Conservation (phyloP, 1,140 invertebrate genomes). For the Caenorhabditis briggsae region DNA sequence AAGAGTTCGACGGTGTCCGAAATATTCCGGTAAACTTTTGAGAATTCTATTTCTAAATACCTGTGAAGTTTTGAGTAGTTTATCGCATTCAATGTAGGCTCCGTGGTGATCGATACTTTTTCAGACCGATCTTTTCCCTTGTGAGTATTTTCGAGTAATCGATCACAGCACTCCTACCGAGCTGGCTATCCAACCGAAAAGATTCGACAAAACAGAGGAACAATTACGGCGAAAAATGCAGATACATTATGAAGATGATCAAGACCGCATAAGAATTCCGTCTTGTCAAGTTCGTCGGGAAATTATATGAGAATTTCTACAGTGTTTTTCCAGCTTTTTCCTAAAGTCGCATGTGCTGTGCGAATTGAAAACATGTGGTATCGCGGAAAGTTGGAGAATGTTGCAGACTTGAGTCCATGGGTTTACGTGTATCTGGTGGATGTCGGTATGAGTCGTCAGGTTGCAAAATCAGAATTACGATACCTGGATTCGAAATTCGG, state of each 20-base stretch:
- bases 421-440: constrained; percentile 9
- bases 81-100: too few relatives aligned
- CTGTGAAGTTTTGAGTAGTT: too few relatives aligned
- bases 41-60: too few relatives aligned
- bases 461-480: background rate
- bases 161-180: constrained; percentile 6
- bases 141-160: constrained; percentile 23
- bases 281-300: background rate
- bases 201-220: constrained; percentile 15
- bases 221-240: background rate
- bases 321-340: constrained; percentile 1
- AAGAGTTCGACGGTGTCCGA: background rate
- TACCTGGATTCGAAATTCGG: background rate
- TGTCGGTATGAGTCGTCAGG: background rate
- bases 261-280: background rate
- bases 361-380: constrained; percentile 7
- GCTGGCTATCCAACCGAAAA: constrained; percentile 1
- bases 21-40: background rate
- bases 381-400: constrained; percentile 8
- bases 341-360: constrained; percentile 7
- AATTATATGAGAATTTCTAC: background rate
- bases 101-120: background rate
- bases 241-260: background rate
- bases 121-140: constrained; percentile 6
- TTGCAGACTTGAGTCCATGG: background rate